Evolutionary conservation across 2,888 invertebrate species (phyloP).

Genomic region (Plebejus melissa): DNA sequence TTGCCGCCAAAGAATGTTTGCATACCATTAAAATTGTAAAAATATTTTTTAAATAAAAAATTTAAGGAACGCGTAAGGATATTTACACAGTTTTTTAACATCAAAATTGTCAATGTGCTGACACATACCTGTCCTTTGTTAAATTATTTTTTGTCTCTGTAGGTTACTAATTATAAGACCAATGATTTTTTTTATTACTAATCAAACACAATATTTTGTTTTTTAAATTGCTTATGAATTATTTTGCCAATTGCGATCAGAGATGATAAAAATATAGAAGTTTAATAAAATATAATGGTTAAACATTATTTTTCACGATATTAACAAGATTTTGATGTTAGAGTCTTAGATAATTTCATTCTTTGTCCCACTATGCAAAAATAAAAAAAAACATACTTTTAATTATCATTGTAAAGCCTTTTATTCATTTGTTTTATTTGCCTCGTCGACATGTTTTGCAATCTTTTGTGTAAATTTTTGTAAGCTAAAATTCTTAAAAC

Average conservation of each 20-base stretch:
- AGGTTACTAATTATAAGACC: not conserved
- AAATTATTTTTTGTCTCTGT: not conserved
- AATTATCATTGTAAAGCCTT: not conserved
- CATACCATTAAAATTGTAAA: conserved; percentile 24
- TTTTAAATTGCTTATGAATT: too few species aligned
- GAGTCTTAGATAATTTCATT: not conserved
- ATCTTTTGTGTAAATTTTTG: conserved; percentile 12
- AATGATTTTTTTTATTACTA: not conserved
- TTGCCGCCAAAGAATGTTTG: conserved; percentile 26
- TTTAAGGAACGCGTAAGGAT: not conserved
- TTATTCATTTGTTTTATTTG: not conserved
- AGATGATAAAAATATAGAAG: not conserved
- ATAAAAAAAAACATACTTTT: not conserved
- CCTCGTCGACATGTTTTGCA: not conserved
- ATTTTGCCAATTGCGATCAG: not conserved
- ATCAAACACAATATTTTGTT: not conserved
- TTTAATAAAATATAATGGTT: too few species aligned
- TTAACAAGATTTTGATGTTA: too few species aligned
- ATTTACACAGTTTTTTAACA: conserved; percentile 22
- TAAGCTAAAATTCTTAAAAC: not conserved
- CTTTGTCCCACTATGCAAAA: not conserved
- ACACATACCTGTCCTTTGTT: conserved; percentile 15
- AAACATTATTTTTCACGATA: too few species aligned
- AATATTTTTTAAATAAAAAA: conserved; percentile 20
- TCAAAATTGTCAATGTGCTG: conserved; percentile 24